Evolutionary conservation across 2,797 vertebrate species (phyloP).

Genomic region (Syndactyla subalaris): DNA sequence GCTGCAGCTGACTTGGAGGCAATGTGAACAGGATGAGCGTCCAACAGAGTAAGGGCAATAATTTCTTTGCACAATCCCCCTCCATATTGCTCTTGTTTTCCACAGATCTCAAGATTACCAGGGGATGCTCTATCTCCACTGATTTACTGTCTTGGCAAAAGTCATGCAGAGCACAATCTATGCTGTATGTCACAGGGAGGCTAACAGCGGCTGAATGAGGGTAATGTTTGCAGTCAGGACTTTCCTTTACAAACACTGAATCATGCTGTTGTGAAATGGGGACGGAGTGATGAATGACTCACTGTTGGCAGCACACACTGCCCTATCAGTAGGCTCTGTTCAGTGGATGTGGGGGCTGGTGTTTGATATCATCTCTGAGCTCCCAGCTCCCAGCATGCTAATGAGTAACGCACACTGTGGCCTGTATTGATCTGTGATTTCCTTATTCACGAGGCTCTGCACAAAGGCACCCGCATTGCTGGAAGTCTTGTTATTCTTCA

Average conservation of each 20-base stretch:
- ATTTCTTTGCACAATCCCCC: not conserved
- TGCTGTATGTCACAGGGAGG: not conserved
- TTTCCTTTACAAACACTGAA: constrained; percentile 64
- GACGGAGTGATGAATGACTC: constrained; percentile 66
- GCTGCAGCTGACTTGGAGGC: not conserved
- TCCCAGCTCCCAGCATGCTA: constrained; percentile 39
- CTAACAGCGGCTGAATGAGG: constrained; percentile 28
- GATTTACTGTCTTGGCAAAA: not conserved
- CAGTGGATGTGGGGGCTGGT: not conserved
- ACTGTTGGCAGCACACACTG: constrained; percentile 65
- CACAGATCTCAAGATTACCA: not conserved
- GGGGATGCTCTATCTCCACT: not conserved
- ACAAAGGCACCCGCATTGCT: not conserved
- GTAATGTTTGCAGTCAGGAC: constrained; percentile 54
- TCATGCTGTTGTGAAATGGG: constrained; percentile 60
- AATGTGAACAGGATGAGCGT: not conserved
- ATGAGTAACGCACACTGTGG: constrained; percentile 24
- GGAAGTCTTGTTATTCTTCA: constrained; percentile 8
- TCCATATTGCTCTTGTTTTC: not conserved
- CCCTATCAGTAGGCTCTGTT: constrained; percentile 62
- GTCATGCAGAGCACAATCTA: not conserved
- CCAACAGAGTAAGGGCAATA: not conserved
- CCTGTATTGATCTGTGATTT: constrained; percentile 48
- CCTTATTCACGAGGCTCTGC: not conserved
- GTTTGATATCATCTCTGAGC: constrained; percentile 56